Percentiles rank a stretch among this genome's conserved stretches.
Conservation (phyloP, 2,888 invertebrate genomes). For the Polylopha cassiicola region DNA sequence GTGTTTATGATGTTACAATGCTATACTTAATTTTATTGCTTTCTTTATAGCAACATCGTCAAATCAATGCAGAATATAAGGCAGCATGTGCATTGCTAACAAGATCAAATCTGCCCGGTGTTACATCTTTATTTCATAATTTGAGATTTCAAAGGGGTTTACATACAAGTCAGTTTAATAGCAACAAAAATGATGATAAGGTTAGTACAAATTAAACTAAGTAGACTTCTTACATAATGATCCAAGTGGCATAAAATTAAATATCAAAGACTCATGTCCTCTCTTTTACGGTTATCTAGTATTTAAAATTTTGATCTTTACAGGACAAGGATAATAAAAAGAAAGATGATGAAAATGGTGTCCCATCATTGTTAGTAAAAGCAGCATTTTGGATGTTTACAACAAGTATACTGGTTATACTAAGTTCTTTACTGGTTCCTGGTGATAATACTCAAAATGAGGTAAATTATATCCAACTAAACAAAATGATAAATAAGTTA, state of each 20-base stretch:
- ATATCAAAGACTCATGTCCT: no score
- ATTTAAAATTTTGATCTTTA: background rate
- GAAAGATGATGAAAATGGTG: conserved; percentile 81
- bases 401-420: conserved; percentile 84
- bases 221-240: no score
- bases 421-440: conserved; percentile 83
- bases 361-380: conserved; percentile 84
- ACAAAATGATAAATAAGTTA: background rate
- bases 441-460: conserved; percentile 84
- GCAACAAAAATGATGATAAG: conserved; percentile 41
- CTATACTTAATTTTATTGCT: no score
- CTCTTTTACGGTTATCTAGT: no score
- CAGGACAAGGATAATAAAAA: conserved; percentile 59
- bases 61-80: conserved; percentile 73
- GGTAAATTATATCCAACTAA: conserved; percentile 52
- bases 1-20: background rate
- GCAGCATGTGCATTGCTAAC: conserved; percentile 73
- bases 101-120: conserved; percentile 67
- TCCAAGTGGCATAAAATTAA: no score
- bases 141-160: conserved; percentile 32
- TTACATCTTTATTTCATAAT: conserved; percentile 39
- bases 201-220: no score
- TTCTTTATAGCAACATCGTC: conserved; percentile 42
- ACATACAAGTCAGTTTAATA: conserved; percentile 43
- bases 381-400: conserved; percentile 88